phyloP scores from a whole-genome alignment of 2,888 invertebrate species.

The Coronaproctus castanopsis region DNA sequence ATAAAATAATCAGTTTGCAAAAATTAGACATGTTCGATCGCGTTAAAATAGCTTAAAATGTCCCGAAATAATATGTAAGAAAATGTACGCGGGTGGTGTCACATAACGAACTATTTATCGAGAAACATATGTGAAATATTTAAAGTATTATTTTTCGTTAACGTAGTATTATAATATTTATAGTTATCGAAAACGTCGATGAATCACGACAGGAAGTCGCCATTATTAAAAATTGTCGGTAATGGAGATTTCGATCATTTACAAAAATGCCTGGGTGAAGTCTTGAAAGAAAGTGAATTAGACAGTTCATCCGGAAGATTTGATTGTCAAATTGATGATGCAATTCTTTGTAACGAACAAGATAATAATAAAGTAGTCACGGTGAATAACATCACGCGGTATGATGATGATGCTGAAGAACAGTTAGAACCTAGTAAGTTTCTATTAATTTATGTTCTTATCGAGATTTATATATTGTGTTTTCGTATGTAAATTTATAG shows the following conservation, averaged over 20 bases:
- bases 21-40: too few species aligned
- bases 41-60: too few species aligned
- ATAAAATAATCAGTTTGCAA: too few species aligned
- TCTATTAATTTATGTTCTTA: not conserved
- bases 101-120: too few species aligned
- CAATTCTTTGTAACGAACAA: slow-evolving; percentile 5
- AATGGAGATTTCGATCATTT: slow-evolving; percentile 42
- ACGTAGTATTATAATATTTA: not conserved
- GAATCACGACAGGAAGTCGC: slow-evolving; percentile 15
- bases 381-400: slow-evolving; percentile 2
- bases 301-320: too few species aligned
- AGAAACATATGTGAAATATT: not conserved
- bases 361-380: slow-evolving; percentile 6
- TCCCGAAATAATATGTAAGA: too few species aligned
- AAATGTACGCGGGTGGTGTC: too few species aligned
- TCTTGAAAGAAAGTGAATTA: slow-evolving; percentile 24
- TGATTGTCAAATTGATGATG: slow-evolving; percentile 4
- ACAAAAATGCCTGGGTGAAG: slow-evolving; percentile 38
- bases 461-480: not conserved
- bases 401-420: slow-evolving; percentile 16
- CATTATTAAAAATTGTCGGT: slow-evolving; percentile 23
- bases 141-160: not conserved
- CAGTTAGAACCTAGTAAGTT: slow-evolving; percentile 18
- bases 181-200: slow-evolving; percentile 4
- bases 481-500: not conserved